Conservation (phyloP, 2,113 vertebrate species). For the Antennarius striatus region DNA sequence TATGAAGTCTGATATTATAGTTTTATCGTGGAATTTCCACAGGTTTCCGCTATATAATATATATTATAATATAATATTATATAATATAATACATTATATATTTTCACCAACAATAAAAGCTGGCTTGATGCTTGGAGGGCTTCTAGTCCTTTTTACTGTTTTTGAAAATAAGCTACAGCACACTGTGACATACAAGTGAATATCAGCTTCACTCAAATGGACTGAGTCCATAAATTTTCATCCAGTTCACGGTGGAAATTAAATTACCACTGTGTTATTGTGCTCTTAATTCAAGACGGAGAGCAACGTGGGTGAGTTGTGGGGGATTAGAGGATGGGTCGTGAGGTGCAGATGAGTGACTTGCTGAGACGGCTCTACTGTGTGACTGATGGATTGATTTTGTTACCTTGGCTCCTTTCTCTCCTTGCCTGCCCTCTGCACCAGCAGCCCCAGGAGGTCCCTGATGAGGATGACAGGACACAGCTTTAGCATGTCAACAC, state of each 20-base stretch:
- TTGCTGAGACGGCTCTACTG: conserved; percentile 36
- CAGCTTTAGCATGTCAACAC: conserved; percentile 37
- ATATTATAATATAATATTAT: too few species aligned
- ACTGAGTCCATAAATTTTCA: conserved; percentile 40
- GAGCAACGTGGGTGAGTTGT: not conserved
- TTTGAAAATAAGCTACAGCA: conserved; percentile 37
- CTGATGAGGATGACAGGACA: conserved; percentile 73
- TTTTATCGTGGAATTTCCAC: too few species aligned
- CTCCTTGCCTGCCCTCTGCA: conserved; percentile 95
- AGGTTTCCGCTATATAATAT: too few species aligned
- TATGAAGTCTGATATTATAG: too few species aligned
- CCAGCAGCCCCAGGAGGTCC: conserved; percentile 91
- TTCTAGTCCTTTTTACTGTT: conserved; percentile 11
- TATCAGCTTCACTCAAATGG: conserved; percentile 24
- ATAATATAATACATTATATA: not conserved
- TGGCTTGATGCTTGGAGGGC: conserved; percentile 5
- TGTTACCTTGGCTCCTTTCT: conserved; percentile 97
- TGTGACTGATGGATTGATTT: conserved; percentile 44
- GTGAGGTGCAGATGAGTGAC: not conserved
- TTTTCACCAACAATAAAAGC: conserved; percentile 1
- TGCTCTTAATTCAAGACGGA: conserved; percentile 42
- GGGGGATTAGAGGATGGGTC: not conserved
- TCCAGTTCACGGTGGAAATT: conserved; percentile 34
- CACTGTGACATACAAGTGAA: conserved; percentile 27
- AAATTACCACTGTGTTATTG: conserved; percentile 30